Evolutionary conservation across 2,113 vertebrate species (phyloP), one percentile per base, ranked within the genome.

Genomic region (Lycocorax pyrrhopterus): DNA sequence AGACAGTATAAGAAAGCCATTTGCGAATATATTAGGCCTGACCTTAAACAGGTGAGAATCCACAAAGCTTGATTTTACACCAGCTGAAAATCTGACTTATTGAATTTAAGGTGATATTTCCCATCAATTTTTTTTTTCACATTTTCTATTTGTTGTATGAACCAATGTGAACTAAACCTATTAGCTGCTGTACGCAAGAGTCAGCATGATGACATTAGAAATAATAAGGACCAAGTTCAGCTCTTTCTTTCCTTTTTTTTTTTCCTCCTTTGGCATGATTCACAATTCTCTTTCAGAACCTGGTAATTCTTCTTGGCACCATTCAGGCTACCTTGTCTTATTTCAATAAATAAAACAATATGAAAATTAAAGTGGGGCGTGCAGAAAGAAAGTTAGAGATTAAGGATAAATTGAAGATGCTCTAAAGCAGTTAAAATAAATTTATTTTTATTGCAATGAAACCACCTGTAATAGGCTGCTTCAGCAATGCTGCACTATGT

Each of bases 21-120:
- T 85, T 81, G 41, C 13, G 22, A 91, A 72, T 84, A 69, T 37
- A 91, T 68, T 68, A 58, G 16, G 12, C 41, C 47, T 87, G 68
- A 89, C 76, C 39, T 93, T 78, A 95, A 95, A 74, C 17, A 71
- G 49, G 44, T 60, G 29, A 52, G 72, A 77, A 90, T 53, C 18
- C 63, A 80, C 47, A 74, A 26, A 26, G 52, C 19, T 68, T 78
- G 6, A 0, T 44, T 90, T 91, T 92, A 78, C 20, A 72, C 44
- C 49, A 82, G 60, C 77, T 89, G 73, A 91, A n/a, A 87, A 75
- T 68, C 44, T 91, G 66, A 87, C 73, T 81, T 89, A 58, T 7
- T 89, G 87, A 87, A 81, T 87, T 30, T 86, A 74, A 73, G 43
- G 43, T 88, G 90, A 88, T 47, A 80, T 53, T 93, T 95, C 62